phyloP scores from a whole-genome alignment of 1,140 invertebrate species.

The Camponotus floridanus region DNA sequence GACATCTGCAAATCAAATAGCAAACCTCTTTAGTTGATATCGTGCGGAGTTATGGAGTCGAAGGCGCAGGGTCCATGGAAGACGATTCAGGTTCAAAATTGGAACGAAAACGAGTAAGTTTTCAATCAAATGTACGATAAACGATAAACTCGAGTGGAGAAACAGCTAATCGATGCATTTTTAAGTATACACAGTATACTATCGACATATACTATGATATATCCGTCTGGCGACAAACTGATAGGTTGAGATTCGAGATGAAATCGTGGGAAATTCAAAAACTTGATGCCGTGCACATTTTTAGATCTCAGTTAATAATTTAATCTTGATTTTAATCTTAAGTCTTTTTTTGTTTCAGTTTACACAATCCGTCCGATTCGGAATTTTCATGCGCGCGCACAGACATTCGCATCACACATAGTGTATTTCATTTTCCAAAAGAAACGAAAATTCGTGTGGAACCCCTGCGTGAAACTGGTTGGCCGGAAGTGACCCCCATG shows the following conservation, averaged over 20 bases:
- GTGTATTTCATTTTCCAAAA: neutral
- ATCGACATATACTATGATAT: neutral
- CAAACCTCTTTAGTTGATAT: neutral
- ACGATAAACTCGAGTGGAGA: neutral
- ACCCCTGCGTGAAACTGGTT: neutral
- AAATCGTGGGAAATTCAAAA: slow-evolving; percentile 1
- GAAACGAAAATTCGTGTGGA: neutral
- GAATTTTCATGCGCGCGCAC: neutral
- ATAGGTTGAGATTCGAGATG: neutral
- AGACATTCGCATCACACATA: neutral
- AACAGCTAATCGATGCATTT: neutral
- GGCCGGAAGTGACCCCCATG: slow-evolving; percentile 43
- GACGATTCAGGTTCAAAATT: too few species aligned
- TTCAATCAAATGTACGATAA: too few species aligned
- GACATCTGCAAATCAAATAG: neutral
- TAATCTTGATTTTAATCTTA: neutral
- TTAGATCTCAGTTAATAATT: neutral
- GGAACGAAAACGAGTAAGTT: too few species aligned
- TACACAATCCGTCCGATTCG: neutral
- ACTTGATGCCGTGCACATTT: neutral
- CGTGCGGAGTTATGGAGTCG: neutral
- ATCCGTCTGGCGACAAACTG: neutral
- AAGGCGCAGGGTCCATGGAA: neutral
- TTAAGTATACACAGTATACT: too few species aligned
- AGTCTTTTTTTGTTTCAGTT: neutral